Evolutionary conservation across 1,140 invertebrate species (phyloP).

Genomic region (Leptinotarsa texana): DNA sequence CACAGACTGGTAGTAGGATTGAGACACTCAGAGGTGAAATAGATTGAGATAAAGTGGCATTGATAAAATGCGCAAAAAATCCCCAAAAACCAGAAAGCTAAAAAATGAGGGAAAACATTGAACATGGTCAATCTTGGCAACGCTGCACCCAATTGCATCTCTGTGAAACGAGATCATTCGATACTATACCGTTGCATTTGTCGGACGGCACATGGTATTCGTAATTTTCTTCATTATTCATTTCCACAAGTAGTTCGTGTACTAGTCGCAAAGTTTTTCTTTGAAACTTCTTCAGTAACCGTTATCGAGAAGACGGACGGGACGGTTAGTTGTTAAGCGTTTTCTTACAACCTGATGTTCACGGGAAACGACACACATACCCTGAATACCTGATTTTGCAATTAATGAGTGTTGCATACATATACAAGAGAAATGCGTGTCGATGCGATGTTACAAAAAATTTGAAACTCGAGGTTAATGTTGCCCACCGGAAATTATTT

Average conservation of each 20-base stretch:
- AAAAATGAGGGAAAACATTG: no score
- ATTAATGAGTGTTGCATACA: not conserved
- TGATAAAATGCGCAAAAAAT: no score
- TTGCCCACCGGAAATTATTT: no score
- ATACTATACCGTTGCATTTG: conserved; percentile 4
- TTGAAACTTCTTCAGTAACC: not conserved
- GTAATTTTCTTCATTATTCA: conserved; percentile 15
- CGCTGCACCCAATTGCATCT: no score
- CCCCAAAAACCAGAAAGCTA: no score
- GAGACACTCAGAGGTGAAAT: no score
- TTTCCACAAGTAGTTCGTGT: conserved; percentile 12
- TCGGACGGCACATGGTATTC: not conserved
- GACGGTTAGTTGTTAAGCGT: not conserved
- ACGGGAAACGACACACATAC: not conserved
- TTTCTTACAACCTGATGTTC: not conserved
- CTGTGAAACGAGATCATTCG: not conserved
- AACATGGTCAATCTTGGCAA: no score
- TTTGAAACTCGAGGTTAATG: no score
- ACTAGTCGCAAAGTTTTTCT: conserved; percentile 4
- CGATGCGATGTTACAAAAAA: no score
- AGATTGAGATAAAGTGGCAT: no score
- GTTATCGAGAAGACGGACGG: not conserved
- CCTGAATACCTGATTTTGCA: not conserved
- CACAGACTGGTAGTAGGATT: no score
- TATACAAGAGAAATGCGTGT: no score